phyloP scores from a whole-genome alignment of 2,113 vertebrate genomes.

The Leuciscus idus region DNA sequence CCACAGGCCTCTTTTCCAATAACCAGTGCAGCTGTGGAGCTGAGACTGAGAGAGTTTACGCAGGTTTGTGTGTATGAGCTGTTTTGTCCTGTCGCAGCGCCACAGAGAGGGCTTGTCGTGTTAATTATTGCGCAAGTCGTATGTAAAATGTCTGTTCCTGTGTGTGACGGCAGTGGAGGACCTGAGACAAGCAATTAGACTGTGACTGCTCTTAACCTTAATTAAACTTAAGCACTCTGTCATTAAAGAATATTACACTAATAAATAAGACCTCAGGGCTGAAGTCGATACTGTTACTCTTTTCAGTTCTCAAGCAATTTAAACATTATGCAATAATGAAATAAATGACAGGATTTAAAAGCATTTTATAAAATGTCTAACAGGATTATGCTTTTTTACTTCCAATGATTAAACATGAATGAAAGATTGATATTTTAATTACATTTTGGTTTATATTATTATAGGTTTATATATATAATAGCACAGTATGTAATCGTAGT shows the following conservation, averaged over 20 bases:
- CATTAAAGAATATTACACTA: background rate
- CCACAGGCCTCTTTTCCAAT: background rate
- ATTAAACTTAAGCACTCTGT: constrained; percentile 22
- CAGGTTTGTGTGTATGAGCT: constrained; percentile 10
- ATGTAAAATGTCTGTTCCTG: constrained; percentile 1
- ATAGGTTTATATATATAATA: too few relatives aligned
- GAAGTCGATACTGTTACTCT: background rate
- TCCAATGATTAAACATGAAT: background rate
- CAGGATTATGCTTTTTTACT: background rate
- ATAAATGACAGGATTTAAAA: too few relatives aligned
- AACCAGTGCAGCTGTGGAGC: background rate
- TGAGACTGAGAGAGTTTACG: background rate
- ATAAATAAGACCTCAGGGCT: background rate
- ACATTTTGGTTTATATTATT: too few relatives aligned
- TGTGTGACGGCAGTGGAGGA: background rate
- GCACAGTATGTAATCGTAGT: too few relatives aligned
- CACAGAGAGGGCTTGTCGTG: constrained; percentile 34
- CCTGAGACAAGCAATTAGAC: background rate
- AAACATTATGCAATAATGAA: too few relatives aligned
- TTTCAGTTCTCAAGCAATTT: too few relatives aligned
- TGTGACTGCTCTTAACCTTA: background rate
- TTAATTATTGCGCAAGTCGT: background rate
- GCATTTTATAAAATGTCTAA: background rate
- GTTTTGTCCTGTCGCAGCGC: background rate
- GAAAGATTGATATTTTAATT: too few relatives aligned